phyloP scores from a whole-genome alignment of 2,888 invertebrate species.

The Cheilosia variabilis region DNA sequence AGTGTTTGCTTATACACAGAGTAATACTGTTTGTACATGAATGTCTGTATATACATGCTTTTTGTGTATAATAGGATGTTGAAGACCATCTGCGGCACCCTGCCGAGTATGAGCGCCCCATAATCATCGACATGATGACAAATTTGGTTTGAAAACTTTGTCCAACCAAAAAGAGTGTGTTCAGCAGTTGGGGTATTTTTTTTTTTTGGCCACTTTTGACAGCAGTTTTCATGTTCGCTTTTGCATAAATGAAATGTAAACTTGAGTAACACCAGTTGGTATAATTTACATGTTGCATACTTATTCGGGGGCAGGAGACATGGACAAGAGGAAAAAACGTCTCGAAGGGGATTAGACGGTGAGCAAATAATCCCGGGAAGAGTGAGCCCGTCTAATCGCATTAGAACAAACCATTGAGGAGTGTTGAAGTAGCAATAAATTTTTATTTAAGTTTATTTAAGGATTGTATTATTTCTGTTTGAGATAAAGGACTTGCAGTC shows the following conservation, averaged over 20 bases:
- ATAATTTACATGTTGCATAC: slow-evolving; percentile 57
- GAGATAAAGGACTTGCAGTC: not conserved
- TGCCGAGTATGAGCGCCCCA: slow-evolving; percentile 36
- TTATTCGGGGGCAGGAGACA: not conserved
- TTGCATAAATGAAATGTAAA: slow-evolving; percentile 21
- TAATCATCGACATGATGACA: slow-evolving; percentile 73
- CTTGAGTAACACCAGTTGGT: slow-evolving; percentile 58
- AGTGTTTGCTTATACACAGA: slow-evolving; percentile 66
- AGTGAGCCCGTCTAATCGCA: slow-evolving; percentile 24
- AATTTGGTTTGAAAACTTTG: slow-evolving; percentile 59
- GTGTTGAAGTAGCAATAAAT: not conserved
- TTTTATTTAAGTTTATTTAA: slow-evolving; percentile 32
- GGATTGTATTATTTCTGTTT: slow-evolving; percentile 22
- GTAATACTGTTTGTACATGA: slow-evolving; percentile 46
- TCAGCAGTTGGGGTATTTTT: slow-evolving; percentile 15
- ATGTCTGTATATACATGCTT: slow-evolving; percentile 7
- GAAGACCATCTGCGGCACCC: slow-evolving; percentile 66
- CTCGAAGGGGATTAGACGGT: slow-evolving; percentile 42
- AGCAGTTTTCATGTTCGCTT: slow-evolving; percentile 50
- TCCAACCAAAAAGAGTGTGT: slow-evolving; percentile 7
- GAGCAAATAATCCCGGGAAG: slow-evolving; percentile 23
- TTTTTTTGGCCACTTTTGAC: slow-evolving; percentile 35
- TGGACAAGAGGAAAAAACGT: not conserved
- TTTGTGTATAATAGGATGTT: slow-evolving; percentile 17
- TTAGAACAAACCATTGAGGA: slow-evolving; percentile 6